These are phyloP conservation scores for Phymanthus crucifer DNA, from an alignment of 92 coral and sea anemone species.

Conservation along the genomic window DNA sequence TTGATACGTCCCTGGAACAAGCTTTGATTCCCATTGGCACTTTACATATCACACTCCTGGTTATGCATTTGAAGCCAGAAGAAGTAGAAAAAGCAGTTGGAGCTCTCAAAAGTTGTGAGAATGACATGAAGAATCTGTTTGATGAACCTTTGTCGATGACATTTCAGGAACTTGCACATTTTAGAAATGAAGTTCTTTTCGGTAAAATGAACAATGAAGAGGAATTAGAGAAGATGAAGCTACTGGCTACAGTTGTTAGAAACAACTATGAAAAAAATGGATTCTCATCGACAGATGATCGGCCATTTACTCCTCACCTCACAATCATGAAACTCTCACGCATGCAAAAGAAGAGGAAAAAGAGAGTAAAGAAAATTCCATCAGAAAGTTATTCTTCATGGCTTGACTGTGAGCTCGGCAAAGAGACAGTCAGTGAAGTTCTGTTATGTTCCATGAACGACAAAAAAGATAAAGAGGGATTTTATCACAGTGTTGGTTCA, in stretches of 20 bases:
- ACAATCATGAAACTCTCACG: conserved; percentile 88
- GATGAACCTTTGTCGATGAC: conserved; percentile 33
- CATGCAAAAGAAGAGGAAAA: conserved; percentile 64
- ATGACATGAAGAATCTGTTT: conserved; percentile 43
- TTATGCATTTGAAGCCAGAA: conserved; percentile 70
- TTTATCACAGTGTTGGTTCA: conserved; percentile 72
- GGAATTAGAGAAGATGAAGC: conserved; percentile 44
- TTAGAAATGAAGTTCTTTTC: conserved; percentile 82
- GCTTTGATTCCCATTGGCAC: conserved; percentile 80
- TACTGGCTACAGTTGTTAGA: conserved; percentile 54
- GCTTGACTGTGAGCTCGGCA: conserved; percentile 66
- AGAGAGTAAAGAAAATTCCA: conserved; percentile 74
- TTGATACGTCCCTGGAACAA: conserved; percentile 60
- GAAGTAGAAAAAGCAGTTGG: conserved; percentile 64
- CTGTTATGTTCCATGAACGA: conserved; percentile 86
- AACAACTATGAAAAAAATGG: conserved; percentile 51
- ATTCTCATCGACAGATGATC: conserved; percentile 64
- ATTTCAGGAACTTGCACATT: conserved; percentile 81
- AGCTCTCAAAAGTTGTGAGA: conserved; percentile 58
- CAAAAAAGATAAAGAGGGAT: conserved; percentile 76
- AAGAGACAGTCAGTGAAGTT: conserved; percentile 57
- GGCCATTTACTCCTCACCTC: conserved; percentile 79
- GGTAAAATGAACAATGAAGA: conserved; percentile 63
- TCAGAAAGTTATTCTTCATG: conserved; percentile 64
- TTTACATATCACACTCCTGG: conserved; percentile 87